Evolutionary conservation across 35 echinoderm and acorn worm species (phyloP).

Genomic region (Apostichopus parvimensis): DNA sequence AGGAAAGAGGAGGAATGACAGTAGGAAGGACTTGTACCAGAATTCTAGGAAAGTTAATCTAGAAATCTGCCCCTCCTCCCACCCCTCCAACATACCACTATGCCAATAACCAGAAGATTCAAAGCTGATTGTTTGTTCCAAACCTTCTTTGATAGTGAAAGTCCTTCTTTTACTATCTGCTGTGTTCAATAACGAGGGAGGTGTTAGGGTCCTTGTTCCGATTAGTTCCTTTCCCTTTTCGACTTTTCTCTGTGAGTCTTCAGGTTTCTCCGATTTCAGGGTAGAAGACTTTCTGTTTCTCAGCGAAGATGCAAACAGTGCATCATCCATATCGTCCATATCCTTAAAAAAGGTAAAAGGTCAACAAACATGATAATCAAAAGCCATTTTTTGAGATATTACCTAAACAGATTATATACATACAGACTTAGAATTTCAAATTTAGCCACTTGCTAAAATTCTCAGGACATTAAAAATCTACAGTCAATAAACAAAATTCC

Average conservation of each 20-base stretch:
- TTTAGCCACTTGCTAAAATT: no score
- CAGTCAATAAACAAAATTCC: no score
- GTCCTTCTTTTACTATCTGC: slow-evolving; percentile 16
- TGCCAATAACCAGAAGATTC: background rate
- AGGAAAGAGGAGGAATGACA: no score
- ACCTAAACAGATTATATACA: no score
- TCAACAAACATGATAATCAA: no score
- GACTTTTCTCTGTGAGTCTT: background rate
- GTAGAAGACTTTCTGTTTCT: slow-evolving; percentile 56
- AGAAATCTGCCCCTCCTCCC: no score
- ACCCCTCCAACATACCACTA: no score
- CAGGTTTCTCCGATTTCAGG: slow-evolving; percentile 24
- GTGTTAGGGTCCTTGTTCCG: slow-evolving; percentile 25
- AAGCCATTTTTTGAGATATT: no score
- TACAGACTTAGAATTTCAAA: no score
- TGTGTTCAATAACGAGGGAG: slow-evolving; percentile 2
- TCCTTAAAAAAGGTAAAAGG: slow-evolving; percentile 43
- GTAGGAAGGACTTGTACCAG: no score
- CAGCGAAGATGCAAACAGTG: slow-evolving; percentile 71
- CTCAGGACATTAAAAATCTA: no score
- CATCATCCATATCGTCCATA: slow-evolving; percentile 96
- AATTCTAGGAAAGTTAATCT: no score
- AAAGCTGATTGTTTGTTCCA: background rate
- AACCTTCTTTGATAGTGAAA: slow-evolving; percentile 46
- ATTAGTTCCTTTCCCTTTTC: background rate